Evolutionary conservation across 2,113 vertebrate genomes (phyloP).

Genomic region (Salvator merianae): DNA sequence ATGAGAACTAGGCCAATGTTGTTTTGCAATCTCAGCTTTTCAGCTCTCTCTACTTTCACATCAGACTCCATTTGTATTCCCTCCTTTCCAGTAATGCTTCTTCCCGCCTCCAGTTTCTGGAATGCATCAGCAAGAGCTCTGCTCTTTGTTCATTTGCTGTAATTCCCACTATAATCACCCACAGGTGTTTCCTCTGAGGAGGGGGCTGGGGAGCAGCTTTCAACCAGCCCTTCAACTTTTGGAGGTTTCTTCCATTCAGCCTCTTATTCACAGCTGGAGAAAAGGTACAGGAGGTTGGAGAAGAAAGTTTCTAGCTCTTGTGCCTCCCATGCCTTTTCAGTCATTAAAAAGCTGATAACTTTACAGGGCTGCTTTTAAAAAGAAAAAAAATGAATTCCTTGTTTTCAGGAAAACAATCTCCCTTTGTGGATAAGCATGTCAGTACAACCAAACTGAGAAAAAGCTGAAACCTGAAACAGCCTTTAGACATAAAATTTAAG

Average conservation of each 20-base stretch:
- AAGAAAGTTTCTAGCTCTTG: not conserved
- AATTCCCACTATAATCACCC: constrained; percentile 18
- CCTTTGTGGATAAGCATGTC: not conserved
- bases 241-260: constrained; percentile 20
- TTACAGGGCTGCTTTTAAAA: constrained; percentile 10
- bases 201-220: rapidly evolving
- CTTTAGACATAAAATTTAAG: not conserved
- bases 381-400: not conserved
- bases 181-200: constrained; percentile 43
- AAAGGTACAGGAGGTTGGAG: not conserved
- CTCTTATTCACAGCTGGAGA: not conserved
- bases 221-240: not conserved
- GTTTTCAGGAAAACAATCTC: constrained; percentile 44
- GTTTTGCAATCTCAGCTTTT: not conserved
- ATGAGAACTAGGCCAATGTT: not conserved
- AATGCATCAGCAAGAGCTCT: not conserved
- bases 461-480: not conserved
- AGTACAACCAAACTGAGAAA: not conserved
- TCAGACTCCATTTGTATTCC: not conserved
- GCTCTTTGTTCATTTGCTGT: not conserved
- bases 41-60: not conserved
- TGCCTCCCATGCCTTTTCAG: constrained; percentile 49
- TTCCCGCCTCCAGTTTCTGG: not conserved
- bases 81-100: not conserved
- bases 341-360: constrained; percentile 19